These are phyloP conservation scores for Drosophila carrolli DNA, from an alignment of 1,140 invertebrate species.

Conservation along the genomic window DNA sequence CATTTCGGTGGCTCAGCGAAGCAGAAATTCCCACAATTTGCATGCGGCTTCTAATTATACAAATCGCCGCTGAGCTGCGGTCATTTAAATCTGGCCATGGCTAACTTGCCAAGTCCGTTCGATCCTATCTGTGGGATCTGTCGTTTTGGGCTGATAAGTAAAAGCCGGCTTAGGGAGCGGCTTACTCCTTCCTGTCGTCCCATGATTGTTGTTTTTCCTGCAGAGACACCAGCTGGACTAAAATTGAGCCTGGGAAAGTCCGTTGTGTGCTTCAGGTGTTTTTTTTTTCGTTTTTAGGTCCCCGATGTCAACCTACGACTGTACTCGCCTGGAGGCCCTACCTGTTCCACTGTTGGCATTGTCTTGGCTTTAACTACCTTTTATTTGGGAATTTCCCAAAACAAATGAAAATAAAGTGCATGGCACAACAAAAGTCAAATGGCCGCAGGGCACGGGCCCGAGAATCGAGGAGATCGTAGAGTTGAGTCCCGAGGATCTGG, in stretches of 20 bases:
- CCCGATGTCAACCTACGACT: slow-evolving; percentile 60
- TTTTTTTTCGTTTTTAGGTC: slow-evolving; percentile 45
- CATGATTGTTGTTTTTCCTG: slow-evolving; percentile 21
- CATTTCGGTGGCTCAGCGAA: slow-evolving; percentile 9
- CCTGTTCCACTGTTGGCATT: slow-evolving; percentile 63
- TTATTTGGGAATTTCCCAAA: slow-evolving; percentile 82
- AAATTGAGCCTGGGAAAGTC: slow-evolving; percentile 73
- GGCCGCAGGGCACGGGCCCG: slow-evolving; percentile 68
- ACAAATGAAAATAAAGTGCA: slow-evolving; percentile 82
- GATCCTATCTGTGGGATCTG: slow-evolving; percentile 36
- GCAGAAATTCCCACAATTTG: slow-evolving; percentile 75
- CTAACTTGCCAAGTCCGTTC: slow-evolving; percentile 66
- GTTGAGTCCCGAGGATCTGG: slow-evolving; percentile 18
- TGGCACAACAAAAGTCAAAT: slow-evolving; percentile 80
- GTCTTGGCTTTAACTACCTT: slow-evolving; percentile 77
- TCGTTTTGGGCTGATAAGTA: slow-evolving; percentile 62
- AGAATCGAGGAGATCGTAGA: slow-evolving; percentile 5
- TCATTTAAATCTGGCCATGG: slow-evolving; percentile 80
- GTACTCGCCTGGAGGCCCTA: slow-evolving; percentile 53
- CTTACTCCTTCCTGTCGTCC: slow-evolving; percentile 72
- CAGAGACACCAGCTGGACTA: slow-evolving; percentile 66
- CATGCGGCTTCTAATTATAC: slow-evolving; percentile 82
- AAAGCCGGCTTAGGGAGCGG: slow-evolving; percentile 74
- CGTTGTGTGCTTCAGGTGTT: slow-evolving; percentile 63
- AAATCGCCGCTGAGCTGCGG: slow-evolving; percentile 78